phyloP scores from a whole-genome alignment of 2,888 invertebrate genomes.

The Neoaliturus tenellus region DNA sequence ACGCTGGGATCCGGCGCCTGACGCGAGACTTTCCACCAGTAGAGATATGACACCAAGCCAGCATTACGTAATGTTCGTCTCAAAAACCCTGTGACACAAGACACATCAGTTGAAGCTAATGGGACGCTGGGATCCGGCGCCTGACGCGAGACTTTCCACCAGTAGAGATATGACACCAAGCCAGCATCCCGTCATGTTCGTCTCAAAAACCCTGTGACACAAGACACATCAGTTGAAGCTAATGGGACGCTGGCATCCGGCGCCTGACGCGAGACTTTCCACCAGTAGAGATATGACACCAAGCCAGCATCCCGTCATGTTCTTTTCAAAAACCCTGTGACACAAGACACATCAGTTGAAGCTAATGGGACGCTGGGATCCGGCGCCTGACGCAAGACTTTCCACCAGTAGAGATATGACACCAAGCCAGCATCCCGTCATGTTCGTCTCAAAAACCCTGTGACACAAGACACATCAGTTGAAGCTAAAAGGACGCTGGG shows the following conservation, averaged over 20 bases:
- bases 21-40: slow-evolving; percentile 29
- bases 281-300: slow-evolving; percentile 19
- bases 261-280: slow-evolving; percentile 29
- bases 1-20: slow-evolving; percentile 62
- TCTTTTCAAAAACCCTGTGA: slow-evolving; percentile 20
- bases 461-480: neutral
- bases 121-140: slow-evolving; percentile 63
- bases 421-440: neutral
- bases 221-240: slow-evolving; percentile 59
- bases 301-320: slow-evolving; percentile 40
- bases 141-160: slow-evolving; percentile 26
- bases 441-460: neutral
- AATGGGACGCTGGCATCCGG: slow-evolving; percentile 64
- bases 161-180: slow-evolving; percentile 2
- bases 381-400: neutral
- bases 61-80: slow-evolving; percentile 47
- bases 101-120: slow-evolving; percentile 61
- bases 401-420: too few relatives aligned
- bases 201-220: neutral
- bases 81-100: neutral
- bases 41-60: slow-evolving; percentile 1
- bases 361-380: neutral
- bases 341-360: neutral
- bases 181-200: slow-evolving; percentile 46
- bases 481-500: neutral